A percentile compares a stretch with the other conserved stretches of the same genome.
Evolutionary conservation across 64 coral and sea anemone species (phyloP).

Genomic region (Montipora sp.): DNA sequence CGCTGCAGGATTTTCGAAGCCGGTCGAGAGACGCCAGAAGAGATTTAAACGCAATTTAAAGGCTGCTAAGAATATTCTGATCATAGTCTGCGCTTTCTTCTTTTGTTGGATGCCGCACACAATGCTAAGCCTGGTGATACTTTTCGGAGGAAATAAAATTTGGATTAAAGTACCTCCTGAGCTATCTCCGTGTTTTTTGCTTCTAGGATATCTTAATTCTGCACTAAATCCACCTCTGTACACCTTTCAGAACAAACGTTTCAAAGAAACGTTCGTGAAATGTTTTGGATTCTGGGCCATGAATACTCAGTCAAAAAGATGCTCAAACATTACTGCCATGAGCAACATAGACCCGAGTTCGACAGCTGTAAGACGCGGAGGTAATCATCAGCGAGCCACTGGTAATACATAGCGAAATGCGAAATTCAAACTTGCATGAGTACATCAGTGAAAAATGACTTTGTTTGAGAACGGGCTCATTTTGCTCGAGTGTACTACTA

Average conservation of each 20-base stretch:
- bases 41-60: constrained; percentile 48
- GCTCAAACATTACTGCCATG: constrained; percentile 2
- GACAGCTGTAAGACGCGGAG: background rate
- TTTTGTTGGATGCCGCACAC: constrained; percentile 69
- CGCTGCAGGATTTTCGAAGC: background rate
- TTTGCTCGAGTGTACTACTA: no score
- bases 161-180: background rate
- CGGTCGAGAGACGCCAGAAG: background rate
- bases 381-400: no score
- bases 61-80: constrained; percentile 59
- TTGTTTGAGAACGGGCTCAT: no score
- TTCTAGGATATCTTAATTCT: constrained; percentile 66
- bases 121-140: constrained; percentile 24
- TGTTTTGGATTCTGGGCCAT: background rate
- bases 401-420: no score
- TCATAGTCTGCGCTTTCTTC: constrained; percentile 58
- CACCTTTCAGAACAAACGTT: constrained; percentile 57
- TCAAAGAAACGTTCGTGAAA: constrained; percentile 56
- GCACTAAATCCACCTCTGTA: constrained; percentile 64
- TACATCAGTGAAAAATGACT: no score
- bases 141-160: background rate
- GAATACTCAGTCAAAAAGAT: background rate
- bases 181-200: background rate
- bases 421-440: no score
- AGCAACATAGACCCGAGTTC: constrained; percentile 1